Base-by-base conservation (phyloP, 2,888 invertebrate species). In the Himalopsyche tibetana region DNA sequence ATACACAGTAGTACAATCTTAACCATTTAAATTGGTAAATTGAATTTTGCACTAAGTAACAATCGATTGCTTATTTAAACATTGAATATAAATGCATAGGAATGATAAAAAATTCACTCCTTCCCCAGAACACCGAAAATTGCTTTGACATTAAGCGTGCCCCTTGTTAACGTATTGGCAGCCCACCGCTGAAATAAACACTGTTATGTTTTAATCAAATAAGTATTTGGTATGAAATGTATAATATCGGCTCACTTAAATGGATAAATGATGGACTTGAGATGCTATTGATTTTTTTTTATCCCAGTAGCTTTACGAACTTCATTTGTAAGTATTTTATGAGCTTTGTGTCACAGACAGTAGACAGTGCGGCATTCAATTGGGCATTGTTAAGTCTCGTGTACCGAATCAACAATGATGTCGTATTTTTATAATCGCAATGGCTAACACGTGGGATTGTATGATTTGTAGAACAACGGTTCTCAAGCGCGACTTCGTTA, bases 321-420 rank as follows among this genome's bases (percentile, higher is more conserved):
- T 38, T 74, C 38, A 15, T 74, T 74, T 74, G 36, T 12, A 19
- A 38, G 74, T 74, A 74, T 74, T 74, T 51, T 74, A 74, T 74
- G 36, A 38, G 36, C 15, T 36, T 0, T 38, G 36, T 36, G 15
- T 15, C 15, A 19, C 74, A 36, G 28, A 36, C 36, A 36, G 74
- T 28, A 74, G 36, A 74, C 74, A 74, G 74, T 36, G 5, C 2
- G 74, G 74, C 38, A 74, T 74, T 74, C 74, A 74, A 74, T 74
- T 74, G 74, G 38, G 74, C 36, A 74, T 74, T 74, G 74, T 74
- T 36, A 36, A 12, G 36, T 74, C 74, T 38, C 84, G 84, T 81
- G 81, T 63, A 79, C 69, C 82, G 69, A 69, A 81, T 69, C 51
- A 63, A 84, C 84, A 84, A 84, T 82, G 81, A 81, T 42, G 83